Conservation (phyloP, 2,888 invertebrate genomes). For the Pammene fasciana region DNA sequence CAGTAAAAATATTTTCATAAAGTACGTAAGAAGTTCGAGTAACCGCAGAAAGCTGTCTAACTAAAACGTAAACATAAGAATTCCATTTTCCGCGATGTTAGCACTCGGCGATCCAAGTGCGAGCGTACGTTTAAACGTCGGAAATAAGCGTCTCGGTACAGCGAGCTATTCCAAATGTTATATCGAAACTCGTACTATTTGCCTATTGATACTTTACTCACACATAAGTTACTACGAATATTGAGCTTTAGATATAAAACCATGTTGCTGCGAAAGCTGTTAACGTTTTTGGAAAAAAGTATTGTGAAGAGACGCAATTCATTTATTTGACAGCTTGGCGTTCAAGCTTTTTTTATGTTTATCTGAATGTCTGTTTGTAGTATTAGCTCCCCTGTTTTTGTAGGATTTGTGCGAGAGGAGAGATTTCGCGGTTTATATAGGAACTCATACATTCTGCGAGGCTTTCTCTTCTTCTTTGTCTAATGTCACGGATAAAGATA, state of each 20-base stretch:
- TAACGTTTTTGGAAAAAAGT: neutral
- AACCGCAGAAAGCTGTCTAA: neutral
- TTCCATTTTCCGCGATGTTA: constrained; percentile 14
- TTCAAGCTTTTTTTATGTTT: no score
- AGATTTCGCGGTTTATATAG: no score
- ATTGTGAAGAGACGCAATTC: neutral
- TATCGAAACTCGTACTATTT: constrained; percentile 22
- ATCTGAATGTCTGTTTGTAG: no score
- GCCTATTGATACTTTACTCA: constrained; percentile 6
- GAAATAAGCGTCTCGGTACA: constrained; percentile 11
- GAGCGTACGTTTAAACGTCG: constrained; percentile 15
- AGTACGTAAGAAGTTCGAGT: neutral
- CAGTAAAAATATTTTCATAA: neutral
- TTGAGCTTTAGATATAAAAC: neutral
- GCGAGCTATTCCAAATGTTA: constrained; percentile 16
- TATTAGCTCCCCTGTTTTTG: no score
- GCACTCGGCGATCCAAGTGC: constrained; percentile 7
- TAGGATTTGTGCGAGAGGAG: no score
- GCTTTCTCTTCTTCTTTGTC: no score
- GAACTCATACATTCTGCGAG: no score
- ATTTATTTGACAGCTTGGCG: no score
- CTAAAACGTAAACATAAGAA: constrained; percentile 14
- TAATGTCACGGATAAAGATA: no score
- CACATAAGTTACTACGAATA: neutral
- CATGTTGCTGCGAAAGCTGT: neutral